Base-by-base conservation (phyloP, 2,797 vertebrate species). In the Periophthalmus magnuspinnatus region DNA sequence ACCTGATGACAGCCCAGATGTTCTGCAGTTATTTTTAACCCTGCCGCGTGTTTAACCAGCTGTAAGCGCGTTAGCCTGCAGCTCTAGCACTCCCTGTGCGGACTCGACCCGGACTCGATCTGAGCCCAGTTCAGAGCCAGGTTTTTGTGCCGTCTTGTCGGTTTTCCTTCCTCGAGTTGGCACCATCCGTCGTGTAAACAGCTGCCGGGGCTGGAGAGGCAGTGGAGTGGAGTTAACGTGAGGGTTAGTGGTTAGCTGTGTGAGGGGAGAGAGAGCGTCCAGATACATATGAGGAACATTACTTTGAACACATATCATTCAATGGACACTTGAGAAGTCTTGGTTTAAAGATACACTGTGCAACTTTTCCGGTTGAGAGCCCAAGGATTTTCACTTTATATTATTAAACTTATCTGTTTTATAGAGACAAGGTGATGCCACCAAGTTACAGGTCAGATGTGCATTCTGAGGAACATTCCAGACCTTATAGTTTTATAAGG, bases 21-120 rank as follows among this genome's bases (percentile, higher is more conserved):
- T 38, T 38, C 33, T 8, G 34, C 60, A 21, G 41, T 63, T 63
- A 57, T 63, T 63, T 63, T 38, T 63, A 36, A 63, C 41, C 41
- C 22, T 34, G 22, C n/a, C 19, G 9, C 34, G 41, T 45, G 34
- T 63, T 41, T 63, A 63, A 63, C 60, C 33, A 63, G 33, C 41
- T 45, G 60, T 63, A 24, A 41, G 41, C 34, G 33, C 41, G 41
- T 63, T 22, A 62, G 19, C 60, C 60, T n/a, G 34, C 55, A 57
- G 55, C 55, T 13, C 24, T 57, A 22, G 21, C 52, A 22, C 55
- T 57, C 55, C 55, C 55, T 24, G 13, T 21, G 22, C 21, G 11
- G 54, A 56, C 16, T 56, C 22, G 21, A 55, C 52, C 13, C 55
- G 32, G 57, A 33, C 57, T 36, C 6, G 57, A 33, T 34, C 57